Conservation (phyloP, 2,888 invertebrate species). For the Azorinus chamasolen region DNA sequence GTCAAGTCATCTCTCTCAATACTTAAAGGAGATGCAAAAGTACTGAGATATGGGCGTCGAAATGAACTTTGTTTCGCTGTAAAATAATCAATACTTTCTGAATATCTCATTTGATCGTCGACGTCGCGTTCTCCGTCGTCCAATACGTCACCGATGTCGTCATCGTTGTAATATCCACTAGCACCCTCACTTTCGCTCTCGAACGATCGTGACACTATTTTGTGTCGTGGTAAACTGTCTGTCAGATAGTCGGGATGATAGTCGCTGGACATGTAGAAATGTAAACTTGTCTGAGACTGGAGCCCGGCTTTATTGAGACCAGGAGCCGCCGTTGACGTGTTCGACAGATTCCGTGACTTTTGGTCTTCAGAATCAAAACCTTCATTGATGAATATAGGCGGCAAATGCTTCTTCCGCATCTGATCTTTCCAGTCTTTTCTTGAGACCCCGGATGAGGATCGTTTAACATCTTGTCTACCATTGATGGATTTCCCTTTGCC, state of each 20-base stretch:
- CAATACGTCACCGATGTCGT: slow-evolving; percentile 70
- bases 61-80: neutral
- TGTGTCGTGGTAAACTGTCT: slow-evolving; percentile 65
- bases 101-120: too few relatives aligned
- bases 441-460: slow-evolving; percentile 66
- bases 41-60: slow-evolving; percentile 7
- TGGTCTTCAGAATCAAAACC: slow-evolving; percentile 67
- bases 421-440: slow-evolving; percentile 77
- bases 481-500: slow-evolving; percentile 17
- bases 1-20: neutral
- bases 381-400: slow-evolving; percentile 76
- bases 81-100: neutral
- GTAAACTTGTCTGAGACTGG: slow-evolving; percentile 47
- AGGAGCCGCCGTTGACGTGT: neutral
- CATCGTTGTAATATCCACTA: slow-evolving; percentile 62
- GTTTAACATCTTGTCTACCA: slow-evolving; percentile 48
- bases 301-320: slow-evolving; percentile 3
- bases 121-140: too few relatives aligned
- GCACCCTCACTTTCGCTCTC: slow-evolving; percentile 67
- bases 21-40: slow-evolving; percentile 17
- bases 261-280: slow-evolving; percentile 76
- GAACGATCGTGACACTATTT: slow-evolving; percentile 26
- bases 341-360: slow-evolving; percentile 14
- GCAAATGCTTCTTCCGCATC: slow-evolving; percentile 78
- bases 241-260: slow-evolving; percentile 75